Conservation (phyloP, 1,140 invertebrate species). For the Magallana angulata region DNA sequence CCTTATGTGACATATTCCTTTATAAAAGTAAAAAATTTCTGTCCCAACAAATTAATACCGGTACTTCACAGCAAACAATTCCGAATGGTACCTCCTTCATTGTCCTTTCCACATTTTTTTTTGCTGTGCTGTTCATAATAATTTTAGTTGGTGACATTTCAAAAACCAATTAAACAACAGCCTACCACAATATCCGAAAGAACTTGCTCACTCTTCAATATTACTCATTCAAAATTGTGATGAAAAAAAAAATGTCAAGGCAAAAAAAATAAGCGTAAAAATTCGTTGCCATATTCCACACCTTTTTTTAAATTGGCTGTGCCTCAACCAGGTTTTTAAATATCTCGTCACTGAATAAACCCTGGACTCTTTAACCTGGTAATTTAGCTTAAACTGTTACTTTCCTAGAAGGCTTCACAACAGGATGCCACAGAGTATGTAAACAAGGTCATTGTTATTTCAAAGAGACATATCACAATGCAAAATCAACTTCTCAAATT, state of each 20-base stretch:
- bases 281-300: slow-evolving; percentile 4
- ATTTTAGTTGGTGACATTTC: slow-evolving; percentile 12
- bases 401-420: slow-evolving; percentile 1
- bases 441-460: slow-evolving; percentile 17
- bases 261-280: too few species aligned
- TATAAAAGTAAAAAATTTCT: too few species aligned
- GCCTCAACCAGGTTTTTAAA: neutral
- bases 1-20: too few species aligned
- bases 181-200: neutral
- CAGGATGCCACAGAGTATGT: neutral
- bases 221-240: neutral
- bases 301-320: neutral
- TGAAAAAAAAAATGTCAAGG: too few species aligned
- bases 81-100: too few species aligned
- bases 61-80: too few species aligned
- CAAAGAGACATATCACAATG: slow-evolving; percentile 14
- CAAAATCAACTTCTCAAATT: slow-evolving; percentile 30
- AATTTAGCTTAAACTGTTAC: slow-evolving; percentile 23
- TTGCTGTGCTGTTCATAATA: neutral
- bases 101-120: too few species aligned
- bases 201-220: neutral
- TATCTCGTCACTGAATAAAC: neutral
- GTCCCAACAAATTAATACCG: too few species aligned
- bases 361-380: neutral
- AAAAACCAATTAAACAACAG: slow-evolving; percentile 3